phyloP scores from a whole-genome alignment of 35 echinoderm and acorn worm genomes.

The Acanthaster planci region DNA sequence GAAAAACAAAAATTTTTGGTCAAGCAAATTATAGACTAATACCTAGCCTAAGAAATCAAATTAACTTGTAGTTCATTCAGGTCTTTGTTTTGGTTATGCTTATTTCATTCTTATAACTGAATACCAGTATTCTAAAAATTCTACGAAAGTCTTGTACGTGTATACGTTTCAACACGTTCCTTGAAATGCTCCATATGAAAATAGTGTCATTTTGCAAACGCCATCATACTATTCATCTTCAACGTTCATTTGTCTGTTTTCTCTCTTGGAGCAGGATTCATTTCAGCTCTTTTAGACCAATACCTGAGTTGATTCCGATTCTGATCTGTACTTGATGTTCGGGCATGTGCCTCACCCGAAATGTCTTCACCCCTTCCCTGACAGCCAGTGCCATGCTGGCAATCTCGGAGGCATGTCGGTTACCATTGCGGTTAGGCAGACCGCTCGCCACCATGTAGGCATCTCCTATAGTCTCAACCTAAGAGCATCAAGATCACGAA shows the following conservation, averaged over 20 bases:
- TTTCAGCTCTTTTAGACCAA: not conserved
- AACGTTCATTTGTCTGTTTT: too few species aligned
- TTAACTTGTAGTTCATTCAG: too few species aligned
- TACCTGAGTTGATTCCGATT: conserved; percentile 93
- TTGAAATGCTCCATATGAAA: too few species aligned
- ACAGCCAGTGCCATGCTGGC: conserved; percentile 74
- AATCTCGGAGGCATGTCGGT: conserved; percentile 84
- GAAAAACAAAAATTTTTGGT: not conserved
- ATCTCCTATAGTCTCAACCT: conserved; percentile 97
- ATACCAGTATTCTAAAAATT: too few species aligned
- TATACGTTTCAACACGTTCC: too few species aligned
- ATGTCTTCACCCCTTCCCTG: conserved; percentile 58
- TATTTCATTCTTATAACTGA: too few species aligned
- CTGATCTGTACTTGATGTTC: conserved; percentile 73
- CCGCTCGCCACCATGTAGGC: conserved; percentile 96
- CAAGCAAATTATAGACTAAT: not conserved
- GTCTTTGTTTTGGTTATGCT: too few species aligned
- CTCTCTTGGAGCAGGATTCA: not conserved
- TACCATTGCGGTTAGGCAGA: conserved; percentile 78
- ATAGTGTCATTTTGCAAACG: too few species aligned
- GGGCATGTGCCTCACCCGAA: conserved; percentile 63
- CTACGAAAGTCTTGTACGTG: too few species aligned
- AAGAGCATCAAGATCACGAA: too few species aligned
- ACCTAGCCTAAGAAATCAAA: not conserved
- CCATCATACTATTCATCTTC: too few species aligned